Evolutionary conservation across 1,140 invertebrate genomes (phyloP).

Genomic region (Ips typographus): DNA sequence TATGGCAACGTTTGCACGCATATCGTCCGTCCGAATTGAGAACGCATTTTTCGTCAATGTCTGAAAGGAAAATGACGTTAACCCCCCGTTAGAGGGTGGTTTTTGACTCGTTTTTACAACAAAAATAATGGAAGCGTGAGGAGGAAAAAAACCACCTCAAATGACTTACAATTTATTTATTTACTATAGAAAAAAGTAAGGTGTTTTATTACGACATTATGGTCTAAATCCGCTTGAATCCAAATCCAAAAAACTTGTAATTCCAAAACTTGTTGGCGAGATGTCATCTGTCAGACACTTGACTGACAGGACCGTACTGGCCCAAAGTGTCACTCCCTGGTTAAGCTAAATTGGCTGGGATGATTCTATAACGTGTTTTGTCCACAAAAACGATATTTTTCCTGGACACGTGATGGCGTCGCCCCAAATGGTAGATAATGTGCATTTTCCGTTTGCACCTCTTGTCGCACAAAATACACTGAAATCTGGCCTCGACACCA

Average conservation of each 20-base stretch:
- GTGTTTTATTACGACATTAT: no score
- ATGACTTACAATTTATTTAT: no score
- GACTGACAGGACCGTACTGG: no score
- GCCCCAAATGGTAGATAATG: constrained; percentile 3
- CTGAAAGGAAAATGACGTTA: constrained; percentile 1
- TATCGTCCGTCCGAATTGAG: constrained; percentile 27
- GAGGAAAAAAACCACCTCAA: neutral
- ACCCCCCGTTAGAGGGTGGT: no score
- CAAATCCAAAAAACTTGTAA: no score
- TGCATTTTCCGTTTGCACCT: constrained; percentile 23
- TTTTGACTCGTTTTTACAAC: no score
- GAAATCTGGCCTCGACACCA: constrained; percentile 54
- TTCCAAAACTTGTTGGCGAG: no score
- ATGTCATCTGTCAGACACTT: no score
- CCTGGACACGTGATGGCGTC: neutral
- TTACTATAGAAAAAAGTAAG: neutral
- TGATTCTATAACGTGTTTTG: neutral
- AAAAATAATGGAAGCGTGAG: no score
- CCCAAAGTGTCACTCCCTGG: no score
- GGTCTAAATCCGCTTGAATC: no score
- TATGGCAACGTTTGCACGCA: constrained; percentile 33
- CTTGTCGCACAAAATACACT: constrained; percentile 50
- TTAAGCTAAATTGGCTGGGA: no score
- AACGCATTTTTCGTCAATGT: constrained; percentile 1
- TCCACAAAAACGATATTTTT: neutral